Evolutionary conservation across 2,888 invertebrate genomes (phyloP), one percentile per base, ranked within the genome.

Genomic region (Chirona hameri): DNA sequence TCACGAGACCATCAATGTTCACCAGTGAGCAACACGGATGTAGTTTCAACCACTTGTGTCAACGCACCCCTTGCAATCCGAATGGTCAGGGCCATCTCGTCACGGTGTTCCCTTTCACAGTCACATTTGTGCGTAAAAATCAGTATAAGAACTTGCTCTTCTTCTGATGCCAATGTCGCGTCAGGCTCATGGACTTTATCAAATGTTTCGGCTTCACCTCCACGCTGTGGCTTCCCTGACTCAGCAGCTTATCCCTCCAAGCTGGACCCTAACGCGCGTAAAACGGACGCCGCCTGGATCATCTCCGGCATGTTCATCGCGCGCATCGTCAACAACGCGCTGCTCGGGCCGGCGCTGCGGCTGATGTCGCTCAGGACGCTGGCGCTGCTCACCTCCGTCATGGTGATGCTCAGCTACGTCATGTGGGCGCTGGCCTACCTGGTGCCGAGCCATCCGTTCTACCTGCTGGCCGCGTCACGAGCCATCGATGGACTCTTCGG

Each of bases 271-370:
- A 5, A 24, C 10, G 24, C 79, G 3, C n/a, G 52, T 7, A 79
- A 79, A 27, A 79, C 79, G 27, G 52, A 48, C 48, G 79, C 79
- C 14, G 79, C 79, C 79, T 79, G 79, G 79, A 79, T 79, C 79
- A 52, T 79, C n/a, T 79, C 79, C 24, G 48, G 48, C 79, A 79
- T 79, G 79, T 79, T 79, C 79, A 52, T 79, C n/a, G 79, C 79
- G 52, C 79, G 79, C 12, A 79, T 79, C 79, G 79, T 14, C n/a
- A 79, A 79, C 27, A 79, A 79, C 52, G 79, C 79, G 27, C 79
- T 79, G 79, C 48, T 79, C 27, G 79, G 79, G 15, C 79, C 79
- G 52, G 79, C 27, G 79, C 79, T 79, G 79, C 79, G 79, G 27
- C 18, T 79, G 14, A 21, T 79, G 48, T 52, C 79, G 52, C 79